These are phyloP conservation scores for Hypothenemus hampei DNA, from an alignment of 1,140 invertebrate species.

Conservation along the genomic window DNA sequence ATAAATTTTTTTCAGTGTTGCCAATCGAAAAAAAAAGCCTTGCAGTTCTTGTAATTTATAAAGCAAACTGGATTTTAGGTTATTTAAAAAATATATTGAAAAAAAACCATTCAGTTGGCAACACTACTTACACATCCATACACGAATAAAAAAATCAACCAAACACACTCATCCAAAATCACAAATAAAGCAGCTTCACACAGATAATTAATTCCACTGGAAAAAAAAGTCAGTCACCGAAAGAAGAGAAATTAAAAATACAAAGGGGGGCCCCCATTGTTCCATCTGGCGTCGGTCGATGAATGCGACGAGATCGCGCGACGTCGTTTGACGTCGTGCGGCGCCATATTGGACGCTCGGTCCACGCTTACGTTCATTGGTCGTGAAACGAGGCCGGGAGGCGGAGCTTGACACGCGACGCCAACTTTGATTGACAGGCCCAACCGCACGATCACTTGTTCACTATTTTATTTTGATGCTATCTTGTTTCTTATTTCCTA, in stretches of 20 bases:
- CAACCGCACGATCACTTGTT: slow-evolving; percentile 34
- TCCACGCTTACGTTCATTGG: slow-evolving; percentile 34
- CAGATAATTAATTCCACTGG: slow-evolving; percentile 3
- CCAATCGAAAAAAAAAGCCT: no score
- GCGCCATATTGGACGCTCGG: slow-evolving; percentile 39
- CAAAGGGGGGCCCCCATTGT: slow-evolving; percentile 17
- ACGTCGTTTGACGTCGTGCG: slow-evolving; percentile 30
- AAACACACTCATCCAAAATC: neutral
- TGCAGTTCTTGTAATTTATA: no score
- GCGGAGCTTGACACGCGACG: slow-evolving; percentile 31
- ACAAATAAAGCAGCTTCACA: neutral
- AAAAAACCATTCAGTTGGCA: no score
- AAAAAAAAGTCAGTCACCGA: slow-evolving; percentile 1
- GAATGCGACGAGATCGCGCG: slow-evolving; percentile 17
- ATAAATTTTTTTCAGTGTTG: slow-evolving; percentile 22
- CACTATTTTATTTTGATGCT: slow-evolving; percentile 36
- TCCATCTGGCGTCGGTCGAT: slow-evolving; percentile 20
- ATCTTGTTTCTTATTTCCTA: slow-evolving; percentile 26
- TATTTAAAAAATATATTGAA: no score
- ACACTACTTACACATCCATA: no score
- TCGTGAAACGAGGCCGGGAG: slow-evolving; percentile 30
- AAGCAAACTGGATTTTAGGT: no score
- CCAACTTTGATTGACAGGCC: slow-evolving; percentile 39
- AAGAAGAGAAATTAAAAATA: slow-evolving; percentile 10
- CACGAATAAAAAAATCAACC: no score